A percentile compares a stretch with the other conserved stretches of the same genome.
Evolutionary conservation across 2,888 invertebrate genomes (phyloP).

Genomic region (Xestia sexstrigata): DNA sequence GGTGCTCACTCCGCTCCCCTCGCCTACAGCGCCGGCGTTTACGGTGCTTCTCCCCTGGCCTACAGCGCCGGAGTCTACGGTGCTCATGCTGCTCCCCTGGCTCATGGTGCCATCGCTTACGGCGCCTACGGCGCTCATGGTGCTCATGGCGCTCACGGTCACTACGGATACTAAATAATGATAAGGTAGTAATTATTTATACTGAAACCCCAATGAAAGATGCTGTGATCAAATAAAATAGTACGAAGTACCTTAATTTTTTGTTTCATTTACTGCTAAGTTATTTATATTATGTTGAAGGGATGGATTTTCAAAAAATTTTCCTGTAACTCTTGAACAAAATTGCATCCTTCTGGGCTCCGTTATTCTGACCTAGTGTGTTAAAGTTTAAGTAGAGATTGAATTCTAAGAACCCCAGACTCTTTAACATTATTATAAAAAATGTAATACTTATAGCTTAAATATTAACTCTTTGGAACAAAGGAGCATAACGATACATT

Average conservation of each 20-base stretch:
- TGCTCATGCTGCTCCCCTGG: conserved; percentile 75
- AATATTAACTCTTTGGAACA: neutral
- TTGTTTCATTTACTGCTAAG: conserved; percentile 22
- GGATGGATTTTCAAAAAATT: neutral
- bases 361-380: neutral
- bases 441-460: neutral
- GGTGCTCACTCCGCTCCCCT: conserved; percentile 75
- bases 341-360: neutral
- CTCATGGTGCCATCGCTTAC: conserved; percentile 54
- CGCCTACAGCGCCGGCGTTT: conserved; percentile 54
- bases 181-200: conserved; percentile 53
- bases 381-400: neutral
- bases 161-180: conserved; percentile 58
- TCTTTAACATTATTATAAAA: neutral
- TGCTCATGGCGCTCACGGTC: conserved; percentile 58
- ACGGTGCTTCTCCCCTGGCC: conserved; percentile 70
- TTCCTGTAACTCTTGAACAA: neutral
- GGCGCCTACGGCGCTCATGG: neutral
- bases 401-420: neutral
- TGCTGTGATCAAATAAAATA: conserved; percentile 66
- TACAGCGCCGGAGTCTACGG: conserved; percentile 58
- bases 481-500: neutral
- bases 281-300: neutral
- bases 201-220: conserved; percentile 51
- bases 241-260: conserved; percentile 49